Evolutionary conservation across 1,140 invertebrate species (phyloP).

Genomic region (Conus betulinus): DNA sequence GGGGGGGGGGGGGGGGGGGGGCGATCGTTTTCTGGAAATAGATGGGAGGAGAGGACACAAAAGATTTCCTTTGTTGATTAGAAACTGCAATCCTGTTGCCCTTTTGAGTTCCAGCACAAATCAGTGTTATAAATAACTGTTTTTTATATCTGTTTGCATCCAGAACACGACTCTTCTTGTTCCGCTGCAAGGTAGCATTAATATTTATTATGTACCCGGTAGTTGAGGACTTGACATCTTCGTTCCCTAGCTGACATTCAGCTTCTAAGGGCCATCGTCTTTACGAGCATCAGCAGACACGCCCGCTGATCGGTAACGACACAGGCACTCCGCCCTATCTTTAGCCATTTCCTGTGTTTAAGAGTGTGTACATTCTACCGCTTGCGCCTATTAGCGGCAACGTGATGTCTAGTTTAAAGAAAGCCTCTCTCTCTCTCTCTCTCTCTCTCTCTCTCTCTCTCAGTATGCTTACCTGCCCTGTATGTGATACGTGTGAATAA

Average conservation of each 20-base stretch:
- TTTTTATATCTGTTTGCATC: neutral
- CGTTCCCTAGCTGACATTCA: neutral
- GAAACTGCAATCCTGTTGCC: neutral
- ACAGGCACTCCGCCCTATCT: neutral
- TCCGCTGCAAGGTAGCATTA: neutral
- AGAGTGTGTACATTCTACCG: no score
- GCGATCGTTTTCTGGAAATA: neutral
- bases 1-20: neutral
- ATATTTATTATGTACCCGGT: neutral
- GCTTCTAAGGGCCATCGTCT: neutral
- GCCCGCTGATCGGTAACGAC: neutral
- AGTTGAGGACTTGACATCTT: neutral
- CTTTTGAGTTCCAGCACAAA: neutral
- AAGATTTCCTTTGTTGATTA: slow-evolving; percentile 1
- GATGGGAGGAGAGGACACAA: neutral
- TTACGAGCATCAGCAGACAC: neutral
- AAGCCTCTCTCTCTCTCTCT: no score
- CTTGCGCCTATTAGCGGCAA: no score
- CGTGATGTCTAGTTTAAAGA: no score
- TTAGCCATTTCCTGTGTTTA: neutral
- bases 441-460: no score
- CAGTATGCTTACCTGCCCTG: no score
- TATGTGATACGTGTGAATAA: no score
- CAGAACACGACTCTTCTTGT: neutral
- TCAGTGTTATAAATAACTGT: neutral